Evolutionary conservation across 2,113 vertebrate genomes (phyloP), one percentile per base, ranked within the genome.

Genomic region (Syrrhaptes paradoxus): DNA sequence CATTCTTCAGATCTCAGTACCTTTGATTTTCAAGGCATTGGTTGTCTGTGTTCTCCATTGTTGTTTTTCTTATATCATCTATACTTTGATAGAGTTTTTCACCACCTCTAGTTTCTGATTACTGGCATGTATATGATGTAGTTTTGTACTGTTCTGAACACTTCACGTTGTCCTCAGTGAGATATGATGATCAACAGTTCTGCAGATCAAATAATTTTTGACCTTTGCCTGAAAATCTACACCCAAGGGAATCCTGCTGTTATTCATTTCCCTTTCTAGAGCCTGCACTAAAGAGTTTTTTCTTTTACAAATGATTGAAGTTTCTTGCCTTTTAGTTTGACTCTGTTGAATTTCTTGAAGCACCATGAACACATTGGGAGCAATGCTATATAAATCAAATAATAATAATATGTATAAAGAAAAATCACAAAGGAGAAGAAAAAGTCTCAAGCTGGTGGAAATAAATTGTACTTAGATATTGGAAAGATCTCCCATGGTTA

Each of bases 341-440:
- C 46, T 67, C 52, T 55, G 24, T 61, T 80, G 67, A 92, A 70
- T 94, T 88, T 94, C 73, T 78, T 90, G 80, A 81, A 90, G n/a
- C 15, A 72, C 25, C 48, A 58, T 7, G 36, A 81, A 17, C 20
- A 75, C 81, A 52, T 7, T 57, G n/a, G 29, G 57, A 93, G 18
- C 28, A 81, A 17, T 46, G 65, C 4, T 84, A 29, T 68, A 92
- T 72, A 92, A 90, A 92, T 93, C 52, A 93, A 97, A 68, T 51
- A 95, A 87, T 79, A 95, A 96, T 87, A 96, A 92, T 89, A 96
- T 59, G 77, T 76, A 66, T 95, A 91, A 96, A 95, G 80, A 74
- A 95, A 95, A 94, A 74, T 81, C 84, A 93, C 46, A 84, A 93
- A 85, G 19, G 45, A 78, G 55, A 95, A 90, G 48, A 82, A 84